A percentile compares a stretch with the other conserved stretches of the same genome.
Evolutionary conservation across 30 jellyfish, hydroid and myxozoan species (phyloP).

Genomic region (Turritopsis dohrnii): DNA sequence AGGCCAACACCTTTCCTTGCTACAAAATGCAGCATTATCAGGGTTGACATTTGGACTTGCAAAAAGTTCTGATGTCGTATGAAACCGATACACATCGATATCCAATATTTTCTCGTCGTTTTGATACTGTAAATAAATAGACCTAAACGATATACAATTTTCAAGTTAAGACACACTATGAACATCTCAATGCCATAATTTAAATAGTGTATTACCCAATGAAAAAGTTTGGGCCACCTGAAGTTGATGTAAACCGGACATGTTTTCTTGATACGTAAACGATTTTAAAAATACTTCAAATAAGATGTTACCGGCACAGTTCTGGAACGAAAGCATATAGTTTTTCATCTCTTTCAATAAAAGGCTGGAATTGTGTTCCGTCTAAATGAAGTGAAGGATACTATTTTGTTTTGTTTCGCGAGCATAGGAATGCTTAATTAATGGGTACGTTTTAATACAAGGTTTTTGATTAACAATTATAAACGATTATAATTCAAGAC

Average conservation of each 20-base stretch:
- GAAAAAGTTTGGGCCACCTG: too few relatives aligned
- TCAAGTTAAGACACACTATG: too few relatives aligned
- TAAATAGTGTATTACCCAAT: too few relatives aligned
- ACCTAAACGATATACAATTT: not conserved
- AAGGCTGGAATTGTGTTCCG: constrained; percentile 18
- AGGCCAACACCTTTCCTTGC: not conserved
- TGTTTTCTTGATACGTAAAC: not conserved
- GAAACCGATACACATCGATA: not conserved
- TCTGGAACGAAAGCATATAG: constrained; percentile 11
- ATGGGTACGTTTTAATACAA: too few relatives aligned
- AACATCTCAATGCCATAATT: too few relatives aligned
- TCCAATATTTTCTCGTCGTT: not conserved
- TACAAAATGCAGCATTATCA: constrained; percentile 19
- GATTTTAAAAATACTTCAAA: not conserved
- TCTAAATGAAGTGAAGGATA: not conserved
- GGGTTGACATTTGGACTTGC: constrained; percentile 4
- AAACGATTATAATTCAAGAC: too few relatives aligned
- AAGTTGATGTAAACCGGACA: too few relatives aligned
- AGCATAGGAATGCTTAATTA: too few relatives aligned
- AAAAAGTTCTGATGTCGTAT: constrained; percentile 1
- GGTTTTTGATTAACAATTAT: too few relatives aligned
- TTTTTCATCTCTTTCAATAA: constrained; percentile 9
- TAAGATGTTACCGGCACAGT: not conserved
- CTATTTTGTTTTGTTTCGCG: not conserved
- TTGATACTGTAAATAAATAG: not conserved